Conservation (phyloP, 1,140 invertebrate species). For the Armadillidium nasatum region DNA sequence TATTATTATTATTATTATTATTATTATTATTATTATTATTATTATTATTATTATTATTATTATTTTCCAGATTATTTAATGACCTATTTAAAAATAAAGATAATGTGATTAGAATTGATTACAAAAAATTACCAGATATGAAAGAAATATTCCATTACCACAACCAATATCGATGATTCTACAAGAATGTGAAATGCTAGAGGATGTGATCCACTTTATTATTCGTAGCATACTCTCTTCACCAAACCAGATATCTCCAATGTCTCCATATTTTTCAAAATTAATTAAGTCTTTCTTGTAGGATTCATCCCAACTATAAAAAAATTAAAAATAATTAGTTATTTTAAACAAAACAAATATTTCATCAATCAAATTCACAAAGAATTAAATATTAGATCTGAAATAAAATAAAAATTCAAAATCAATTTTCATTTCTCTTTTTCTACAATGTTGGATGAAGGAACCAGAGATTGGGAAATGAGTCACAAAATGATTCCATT, state of each 20-base stretch:
- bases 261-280: conserved; percentile 75
- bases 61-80: too few relatives aligned
- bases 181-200: conserved; percentile 42
- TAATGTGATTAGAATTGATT: too few relatives aligned
- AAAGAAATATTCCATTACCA: conserved; percentile 82
- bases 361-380: not conserved
- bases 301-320: conserved; percentile 70
- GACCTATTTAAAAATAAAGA: too few relatives aligned
- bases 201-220: conserved; percentile 56
- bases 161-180: conserved; percentile 65
- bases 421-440: too few relatives aligned
- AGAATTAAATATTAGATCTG: not conserved
- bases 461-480: not conserved
- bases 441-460: too few relatives aligned
- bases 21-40: too few relatives aligned
- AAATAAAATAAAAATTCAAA: too few relatives aligned
- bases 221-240: conserved; percentile 70
- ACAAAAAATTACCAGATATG: conserved; percentile 59
- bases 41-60: too few relatives aligned
- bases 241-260: conserved; percentile 91
- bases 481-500: not conserved
- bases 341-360: not conserved
- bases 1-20: too few relatives aligned
- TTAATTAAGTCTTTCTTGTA: conserved; percentile 77
- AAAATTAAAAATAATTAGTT: conserved; percentile 25